Base-by-base conservation (phyloP, 2,888 invertebrate genomes). In the Polia nebulosa region DNA sequence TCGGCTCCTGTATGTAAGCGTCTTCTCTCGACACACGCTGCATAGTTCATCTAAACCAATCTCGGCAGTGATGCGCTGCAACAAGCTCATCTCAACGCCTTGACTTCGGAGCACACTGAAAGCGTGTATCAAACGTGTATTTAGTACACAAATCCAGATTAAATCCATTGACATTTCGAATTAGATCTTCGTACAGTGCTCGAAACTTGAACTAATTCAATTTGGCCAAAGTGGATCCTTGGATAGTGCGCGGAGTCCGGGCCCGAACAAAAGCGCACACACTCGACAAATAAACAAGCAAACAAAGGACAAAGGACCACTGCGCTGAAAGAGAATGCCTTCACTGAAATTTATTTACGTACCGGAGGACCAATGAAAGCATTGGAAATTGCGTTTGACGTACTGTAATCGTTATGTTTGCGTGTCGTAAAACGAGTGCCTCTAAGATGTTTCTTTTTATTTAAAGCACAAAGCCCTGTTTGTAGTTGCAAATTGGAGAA, bases 121-220 rank as follows among this genome's bases (percentile, higher is more conserved):
- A 69, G 32, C 72, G 47, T 51, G 56, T 60, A 60, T 63, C 62
- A 57, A 77, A 49, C 72, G 61, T 62, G 68, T 82, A 76, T 76
- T 83, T 83, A 84, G 85, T 83, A 87, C 87, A 87, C 85, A 90
- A 89, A 91, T 93, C 92, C 89, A 91, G 92, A 93, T 93, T 93
- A 93, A 91, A 91, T 85, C 91, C 89, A 93, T 93, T 92, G 93
- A 91, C 90, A 89, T 90, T 89, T 86, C 81, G 88, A 93, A 93
- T 92, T 91, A 92, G 90, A 92, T 90, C 84, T 85, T 82, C 80
- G 83, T 82, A 79, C 76, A 80, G 82, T 85, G 84, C 86, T 88
- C 80, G 78, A 86, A 85, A 87, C 82, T 85, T 85, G 87, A 88
- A 89, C 88, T 91, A 91, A 92, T 92, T 91, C 91, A 91, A 92